A percentile compares a stretch with the other conserved stretches of the same genome.
These are phyloP conservation scores for Tolypeutes matacus DNA, from an alignment of 2,797 vertebrate species.

Conservation along the genomic window DNA sequence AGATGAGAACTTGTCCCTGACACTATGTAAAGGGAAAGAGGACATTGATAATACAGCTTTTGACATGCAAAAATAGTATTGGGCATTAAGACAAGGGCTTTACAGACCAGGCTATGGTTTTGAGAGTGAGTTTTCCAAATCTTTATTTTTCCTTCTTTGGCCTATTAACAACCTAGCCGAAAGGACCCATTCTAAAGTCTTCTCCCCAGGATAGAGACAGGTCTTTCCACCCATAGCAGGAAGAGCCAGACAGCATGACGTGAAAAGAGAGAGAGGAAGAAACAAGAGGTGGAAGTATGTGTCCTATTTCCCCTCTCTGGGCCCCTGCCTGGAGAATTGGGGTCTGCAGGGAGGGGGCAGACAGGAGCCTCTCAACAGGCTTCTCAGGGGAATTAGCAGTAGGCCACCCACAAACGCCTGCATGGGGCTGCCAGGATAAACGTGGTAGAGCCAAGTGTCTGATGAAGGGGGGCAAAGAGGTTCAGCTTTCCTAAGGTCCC, in stretches of 20 bases:
- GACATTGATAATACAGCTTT: not conserved
- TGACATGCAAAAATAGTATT: not conserved
- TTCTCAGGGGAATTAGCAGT: not conserved
- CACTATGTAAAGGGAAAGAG: not conserved
- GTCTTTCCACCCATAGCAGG: not conserved
- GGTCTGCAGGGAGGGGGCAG: no score
- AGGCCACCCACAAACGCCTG: not conserved
- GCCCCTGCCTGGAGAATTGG: not conserved
- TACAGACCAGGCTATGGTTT: not conserved
- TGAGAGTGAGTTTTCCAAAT: not conserved
- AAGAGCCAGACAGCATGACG: not conserved
- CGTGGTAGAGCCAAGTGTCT: rapidly evolving
- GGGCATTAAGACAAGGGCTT: not conserved
- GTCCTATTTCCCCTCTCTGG: not conserved
- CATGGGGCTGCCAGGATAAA: not conserved
- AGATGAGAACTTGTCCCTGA: conserved; percentile 13
- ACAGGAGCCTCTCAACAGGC: not conserved
- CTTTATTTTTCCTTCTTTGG: not conserved
- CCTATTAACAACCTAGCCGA: not conserved
- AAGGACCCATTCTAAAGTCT: not conserved
- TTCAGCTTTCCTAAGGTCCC: rapidly evolving
- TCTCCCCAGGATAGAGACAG: not conserved
- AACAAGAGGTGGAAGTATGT: not conserved
- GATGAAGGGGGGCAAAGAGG: not conserved
- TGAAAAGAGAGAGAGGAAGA: not conserved